Percentiles rank a stretch among this genome's conserved stretches.
Evolutionary conservation across 2,888 invertebrate genomes (phyloP).

Genomic region (Tipula lateralis): DNA sequence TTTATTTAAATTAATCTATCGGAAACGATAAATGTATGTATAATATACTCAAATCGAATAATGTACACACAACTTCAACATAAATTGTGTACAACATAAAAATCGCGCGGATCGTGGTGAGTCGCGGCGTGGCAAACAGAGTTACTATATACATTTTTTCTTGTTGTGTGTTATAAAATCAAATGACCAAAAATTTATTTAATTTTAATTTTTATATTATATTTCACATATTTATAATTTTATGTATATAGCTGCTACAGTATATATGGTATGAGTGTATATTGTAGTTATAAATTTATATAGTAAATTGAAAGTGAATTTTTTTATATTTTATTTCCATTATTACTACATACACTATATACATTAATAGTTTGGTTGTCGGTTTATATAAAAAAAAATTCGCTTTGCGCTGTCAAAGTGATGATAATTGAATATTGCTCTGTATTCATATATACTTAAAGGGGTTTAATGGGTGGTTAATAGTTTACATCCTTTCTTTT

Average conservation of each 20-base stretch:
- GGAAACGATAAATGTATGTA: not conserved
- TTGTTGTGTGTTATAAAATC: not conserved
- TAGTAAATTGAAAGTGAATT: constrained; percentile 24
- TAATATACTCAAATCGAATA: not conserved
- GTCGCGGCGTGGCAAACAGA: not conserved
- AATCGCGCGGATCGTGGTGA: not conserved
- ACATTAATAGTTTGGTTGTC: not conserved
- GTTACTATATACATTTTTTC: not conserved
- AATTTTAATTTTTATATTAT: not conserved
- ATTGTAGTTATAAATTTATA: not conserved
- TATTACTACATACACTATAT: not conserved
- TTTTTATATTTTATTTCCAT: not conserved
- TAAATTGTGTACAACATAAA: not conserved
- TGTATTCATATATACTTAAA: not conserved
- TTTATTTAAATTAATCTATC: constrained; percentile 1
- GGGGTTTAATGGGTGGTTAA: constrained; percentile 24
- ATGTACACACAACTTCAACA: not conserved
- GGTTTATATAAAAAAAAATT: not conserved
- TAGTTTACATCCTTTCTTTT: constrained; percentile 20
- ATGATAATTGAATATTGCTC: not conserved
- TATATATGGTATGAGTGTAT: not conserved
- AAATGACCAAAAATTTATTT: constrained; percentile 6
- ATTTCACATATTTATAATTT: not conserved
- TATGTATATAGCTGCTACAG: too few relatives aligned
- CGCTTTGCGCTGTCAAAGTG: not conserved